Evolutionary conservation across 2,888 invertebrate species (phyloP), one percentile per base, ranked within the genome.

Genomic region (Lasioglossum lativentre): DNA sequence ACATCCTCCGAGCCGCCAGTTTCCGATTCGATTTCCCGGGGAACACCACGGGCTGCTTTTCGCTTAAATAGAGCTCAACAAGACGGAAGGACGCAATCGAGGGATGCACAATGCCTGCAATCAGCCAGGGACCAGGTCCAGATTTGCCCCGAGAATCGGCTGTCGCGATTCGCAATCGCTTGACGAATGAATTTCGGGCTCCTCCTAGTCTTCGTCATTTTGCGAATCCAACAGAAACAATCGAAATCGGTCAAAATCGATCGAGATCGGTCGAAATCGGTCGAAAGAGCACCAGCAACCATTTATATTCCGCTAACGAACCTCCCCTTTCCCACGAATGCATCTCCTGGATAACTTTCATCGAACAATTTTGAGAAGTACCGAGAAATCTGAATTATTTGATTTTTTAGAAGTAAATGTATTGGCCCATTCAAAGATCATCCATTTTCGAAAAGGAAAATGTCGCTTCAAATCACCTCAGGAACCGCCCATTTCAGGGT

Each of bases 21-120:
- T 34, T 68, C 66, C 66, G 66, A 68, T 68, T 68, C 66, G 66
- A 68, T 68, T 68, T 68, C 19, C 66, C 66, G 23, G 19, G 10
- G 34, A 68, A 19, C 34, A 8, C 38, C 30, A 30, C 27, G 14
- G 38, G 34, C 38, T 78, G 80, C n/a, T 63, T 78, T 45, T 75
- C 77, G 59, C 68, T 86, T 83, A 83, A 87, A 83, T 59, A 73
- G 30, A 72, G 79, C 70, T 77, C 74, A 52, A 75, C 83, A 87
- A 83, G 72, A 75, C 68, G 78, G 87, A 84, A 75, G 56, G 77
- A 82, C 80, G 27, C 73, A 38, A 82, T 86, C 72, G 79, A 47
- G 47, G 47, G 30, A 66, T 74, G 30, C 76, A 88, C 88, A 88
- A 87, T 88, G 75, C 68, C 68, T 19, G 80, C 88, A 85, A 87